phyloP scores from a whole-genome alignment of 53 echinoderm and acorn worm genomes.

The Crossaster papposus region DNA sequence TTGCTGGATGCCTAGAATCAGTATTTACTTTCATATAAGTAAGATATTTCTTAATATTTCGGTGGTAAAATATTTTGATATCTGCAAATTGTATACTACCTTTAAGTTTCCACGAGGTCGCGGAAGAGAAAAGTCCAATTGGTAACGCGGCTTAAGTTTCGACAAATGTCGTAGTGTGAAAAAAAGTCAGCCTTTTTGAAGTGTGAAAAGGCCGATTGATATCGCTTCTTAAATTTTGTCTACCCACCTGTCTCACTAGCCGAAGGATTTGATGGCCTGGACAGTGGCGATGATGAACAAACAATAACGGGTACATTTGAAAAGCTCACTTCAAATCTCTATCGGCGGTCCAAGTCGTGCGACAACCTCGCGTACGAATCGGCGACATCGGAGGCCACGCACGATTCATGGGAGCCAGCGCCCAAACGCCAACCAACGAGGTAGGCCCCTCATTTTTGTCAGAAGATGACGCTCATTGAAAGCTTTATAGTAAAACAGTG shows the following conservation, averaged over 20 bases:
- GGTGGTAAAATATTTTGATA: too few species aligned
- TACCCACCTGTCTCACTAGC: neutral
- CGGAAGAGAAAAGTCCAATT: too few species aligned
- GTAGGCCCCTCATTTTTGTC: neutral
- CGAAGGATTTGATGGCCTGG: neutral
- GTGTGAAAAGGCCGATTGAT: too few species aligned
- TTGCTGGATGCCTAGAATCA: too few species aligned
- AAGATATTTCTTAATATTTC: too few species aligned
- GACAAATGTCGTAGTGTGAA: too few species aligned
- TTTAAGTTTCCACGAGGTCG: too few species aligned
- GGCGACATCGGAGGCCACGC: neutral
- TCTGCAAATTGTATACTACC: too few species aligned
- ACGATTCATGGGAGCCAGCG: neutral
- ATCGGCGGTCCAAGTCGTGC: neutral
- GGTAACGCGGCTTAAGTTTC: too few species aligned
- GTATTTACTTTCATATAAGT: too few species aligned
- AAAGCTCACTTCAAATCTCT: neutral
- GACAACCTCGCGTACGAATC: neutral
- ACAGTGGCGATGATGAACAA: neutral
- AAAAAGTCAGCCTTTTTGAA: too few species aligned
- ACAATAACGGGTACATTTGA: neutral
- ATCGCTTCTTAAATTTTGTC: neutral
- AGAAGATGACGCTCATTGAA: neutral
- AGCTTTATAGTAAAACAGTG: neutral
- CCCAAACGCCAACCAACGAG: neutral